Evolutionary conservation across 2,888 invertebrate genomes (phyloP), one percentile per base, ranked within the genome.

Genomic region (Automeris io): DNA sequence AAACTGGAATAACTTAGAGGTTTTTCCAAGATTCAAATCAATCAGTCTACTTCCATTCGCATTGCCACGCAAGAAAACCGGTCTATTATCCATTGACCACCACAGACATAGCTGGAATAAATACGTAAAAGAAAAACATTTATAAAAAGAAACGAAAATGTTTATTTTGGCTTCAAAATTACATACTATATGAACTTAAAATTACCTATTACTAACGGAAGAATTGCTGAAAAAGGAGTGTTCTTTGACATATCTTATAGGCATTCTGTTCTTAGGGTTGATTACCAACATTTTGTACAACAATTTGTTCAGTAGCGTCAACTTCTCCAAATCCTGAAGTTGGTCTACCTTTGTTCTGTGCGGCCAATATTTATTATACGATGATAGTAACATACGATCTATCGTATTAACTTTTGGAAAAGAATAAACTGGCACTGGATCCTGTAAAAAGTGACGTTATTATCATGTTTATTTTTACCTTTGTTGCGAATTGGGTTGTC

Each of bases 221-320:
- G 18, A 33, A 26, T 57, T 37, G 12, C 56, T 55, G 39, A 74
- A 49, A 46, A 79, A 78, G 6, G 59, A 51, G 38, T 66, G 49
- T 0, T 51, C 47, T 12, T 47, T 63, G 7, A 68, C 68, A 43
- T 61, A 68, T 36, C 69, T 67, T 19, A 78, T 70, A 6, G 65
- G 43, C 13, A 70, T 5, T 31, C 81, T 60, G 2, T 43, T 4
- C 1, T 42, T 44, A 0, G 80, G 78, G 35, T 72, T 47, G 11
- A 77, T 25, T 0, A 40, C 33, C 41, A 81, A 49, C 76, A 81
- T 80, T 43, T 65, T 41, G 13, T 60, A 35, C 29, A 80, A 45
- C 24, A 79, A 42, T 0, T 18, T 34, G 6, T 39, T 8, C 2
- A 77, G 43, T 3, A 22, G 12, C 2, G 31, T 22, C 1, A 68